Base-by-base conservation (phyloP, 1,140 invertebrate species). In the Bilobella aurantiaca region DNA sequence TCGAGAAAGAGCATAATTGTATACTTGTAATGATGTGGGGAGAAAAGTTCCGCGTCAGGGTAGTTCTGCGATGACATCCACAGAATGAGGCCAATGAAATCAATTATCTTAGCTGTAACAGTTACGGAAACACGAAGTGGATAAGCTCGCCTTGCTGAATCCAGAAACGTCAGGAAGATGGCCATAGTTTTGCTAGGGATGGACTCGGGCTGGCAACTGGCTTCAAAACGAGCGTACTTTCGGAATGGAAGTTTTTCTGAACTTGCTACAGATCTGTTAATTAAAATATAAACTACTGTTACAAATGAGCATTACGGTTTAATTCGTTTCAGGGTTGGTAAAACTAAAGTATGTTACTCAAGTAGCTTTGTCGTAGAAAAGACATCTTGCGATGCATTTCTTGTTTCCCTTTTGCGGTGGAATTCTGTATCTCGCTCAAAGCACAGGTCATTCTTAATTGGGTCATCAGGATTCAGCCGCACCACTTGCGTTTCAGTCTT, bases 31-130 rank as follows among this genome's bases (percentile, higher is more conserved):
- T 66, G 61, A 58, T 68, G 37, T 31, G 67, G 59, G n/a, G 63
- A 60, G 64, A 63, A 25, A 1, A 81, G 75, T 62, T 63, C 69
- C 79, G 77, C 60, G 73, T 75, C 27, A 25, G 71, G 66, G 47
- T 67, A 47, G 46, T 47, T 66, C 32, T 69, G 66, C 0, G 79
- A 76, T 68, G 79, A 86, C 80, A 88, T 88, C 75, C 88, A 94
- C 77, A 91, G 92, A 72, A 91, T 91, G 23, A 96, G 84, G 23
- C 94, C 94, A 77, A 97, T 91, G n/a, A 96, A 83, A 75, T 98
- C 93, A 69, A 85, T 80, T 32, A 96, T 90, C 80, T 89, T 93
- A 25, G 93, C 91, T 73, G 82, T 86, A 29, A 86, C 83, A 63
- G 92, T 79, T 34, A 94, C 87, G 69, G 83, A 83, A 23, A 96